Evolutionary conservation across 2,113 vertebrate species (phyloP).

Genomic region (Oxyruncus cristatus): DNA sequence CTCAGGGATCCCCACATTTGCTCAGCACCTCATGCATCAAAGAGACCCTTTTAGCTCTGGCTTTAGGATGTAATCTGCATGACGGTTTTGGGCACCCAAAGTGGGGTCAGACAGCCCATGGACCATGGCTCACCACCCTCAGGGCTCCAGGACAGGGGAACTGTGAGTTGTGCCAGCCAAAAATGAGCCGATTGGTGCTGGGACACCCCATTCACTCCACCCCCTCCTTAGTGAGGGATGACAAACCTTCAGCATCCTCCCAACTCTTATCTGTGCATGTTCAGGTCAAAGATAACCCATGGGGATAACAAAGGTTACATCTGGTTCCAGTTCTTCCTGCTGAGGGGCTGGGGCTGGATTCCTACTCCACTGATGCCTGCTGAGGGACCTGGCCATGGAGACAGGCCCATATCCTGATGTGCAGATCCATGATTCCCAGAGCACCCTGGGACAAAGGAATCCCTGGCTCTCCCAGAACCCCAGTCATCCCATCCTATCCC

Average conservation of each 20-base stretch:
- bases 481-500: accelerated
- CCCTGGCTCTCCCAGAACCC: background rate
- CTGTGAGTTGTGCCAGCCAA: accelerated
- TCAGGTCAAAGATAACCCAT: no score
- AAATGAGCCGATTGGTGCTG: background rate
- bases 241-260: background rate
- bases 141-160: accelerated
- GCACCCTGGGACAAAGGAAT: accelerated
- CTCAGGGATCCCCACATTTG: background rate
- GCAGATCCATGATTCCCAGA: accelerated
- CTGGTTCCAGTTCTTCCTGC: background rate
- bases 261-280: accelerated
- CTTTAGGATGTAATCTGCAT: background rate
- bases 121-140: accelerated
- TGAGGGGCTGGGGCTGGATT: background rate
- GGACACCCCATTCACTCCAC: background rate
- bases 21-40: accelerated
- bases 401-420: accelerated
- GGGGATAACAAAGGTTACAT: no score
- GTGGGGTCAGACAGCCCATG: accelerated
- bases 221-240: background rate
- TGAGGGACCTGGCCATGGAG: background rate
- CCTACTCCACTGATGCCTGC: background rate
- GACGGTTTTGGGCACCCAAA: no score
- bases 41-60: background rate